Base-by-base conservation (phyloP, 2,113 vertebrate genomes). In the Macquaria ambigua region DNA sequence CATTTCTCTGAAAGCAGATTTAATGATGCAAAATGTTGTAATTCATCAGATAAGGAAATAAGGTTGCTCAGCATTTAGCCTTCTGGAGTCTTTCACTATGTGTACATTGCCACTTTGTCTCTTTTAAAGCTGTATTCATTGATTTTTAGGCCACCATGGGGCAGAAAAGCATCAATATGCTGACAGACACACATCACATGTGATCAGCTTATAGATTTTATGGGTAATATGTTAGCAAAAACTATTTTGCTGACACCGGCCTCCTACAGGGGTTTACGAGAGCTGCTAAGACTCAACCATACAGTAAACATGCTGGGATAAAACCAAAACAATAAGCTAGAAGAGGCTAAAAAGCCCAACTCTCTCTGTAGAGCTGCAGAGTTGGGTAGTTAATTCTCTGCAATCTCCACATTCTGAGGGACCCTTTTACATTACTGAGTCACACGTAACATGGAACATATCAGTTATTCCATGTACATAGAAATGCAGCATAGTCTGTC, bases 301-400 rank as follows among this genome's bases (percentile, higher is more conserved):
- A 76, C 16, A 56, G 62, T 48, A 56, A 50, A 59, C 15, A 18
- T 69, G 55, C 46, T 28, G 8, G 20, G 31, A 28, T 10, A n/a
- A 52, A 48, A 79, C 37, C 37, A 76, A 85, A 77, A 15, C 56
- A 75, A 43, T 23, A 9, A 61, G 10, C 11, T 18, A 8, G 23
- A 66, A 61, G 28, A 39, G 52, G 28, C 48, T 77, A 34, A 77
- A 62, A 69, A 56, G 28, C 14, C n/a, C n/a, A n/a, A n/a, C n/a
- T n/a, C n/a, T n/a, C n/a, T 37, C 25, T 48, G 34, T 12, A 28
- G 48, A 21, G 41, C 43, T 52, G 16, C 43, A 52, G 41, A 25
- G 53, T 23, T 70, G 41, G 12, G 5, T 59, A 58, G 58, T 48
- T 16, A 28, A 56, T 50, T 56, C 16, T 58, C 8, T 66, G 28